Percentiles rank a stretch among this genome's conserved stretches.
phyloP scores from a whole-genome alignment of 1,140 invertebrate species.

The Wiebesia pumilae region DNA sequence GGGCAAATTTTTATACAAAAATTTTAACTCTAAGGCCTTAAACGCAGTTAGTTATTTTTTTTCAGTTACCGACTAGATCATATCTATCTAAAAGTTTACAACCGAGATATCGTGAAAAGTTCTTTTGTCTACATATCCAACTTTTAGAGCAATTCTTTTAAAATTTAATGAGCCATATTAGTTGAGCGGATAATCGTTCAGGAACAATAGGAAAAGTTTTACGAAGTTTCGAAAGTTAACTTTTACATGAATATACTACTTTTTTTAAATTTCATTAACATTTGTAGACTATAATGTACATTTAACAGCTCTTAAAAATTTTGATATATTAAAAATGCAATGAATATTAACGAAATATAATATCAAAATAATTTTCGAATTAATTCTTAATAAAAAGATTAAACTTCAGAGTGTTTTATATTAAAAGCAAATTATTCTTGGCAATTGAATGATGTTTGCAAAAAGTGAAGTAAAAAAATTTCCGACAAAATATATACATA shows the following conservation, averaged over 20 bases:
- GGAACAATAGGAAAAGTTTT: slow-evolving; percentile 4
- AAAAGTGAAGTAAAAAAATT: too few species aligned
- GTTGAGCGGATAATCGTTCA: slow-evolving; percentile 7
- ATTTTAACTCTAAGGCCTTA: not conserved
- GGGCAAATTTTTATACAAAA: not conserved
- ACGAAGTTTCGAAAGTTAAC: not conserved
- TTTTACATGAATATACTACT: slow-evolving; percentile 1
- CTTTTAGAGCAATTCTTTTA: not conserved
- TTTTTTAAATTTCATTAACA: slow-evolving; percentile 11
- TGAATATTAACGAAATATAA: not conserved
- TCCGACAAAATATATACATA: too few species aligned
- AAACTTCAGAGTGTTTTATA: not conserved
- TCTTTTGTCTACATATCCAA: not conserved
- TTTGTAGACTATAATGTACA: not conserved
- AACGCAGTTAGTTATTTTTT: not conserved
- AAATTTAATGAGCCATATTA: slow-evolving; percentile 23
- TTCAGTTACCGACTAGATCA: not conserved
- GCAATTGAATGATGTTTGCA: too few species aligned
- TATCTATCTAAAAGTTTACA: not conserved
- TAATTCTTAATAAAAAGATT: too few species aligned
- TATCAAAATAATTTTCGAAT: not conserved
- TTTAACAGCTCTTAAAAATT: not conserved
- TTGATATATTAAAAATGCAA: not conserved
- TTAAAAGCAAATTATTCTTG: not conserved
- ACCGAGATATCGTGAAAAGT: not conserved